Percentiles rank a stretch among this genome's conserved stretches.
Evolutionary conservation across 1,140 invertebrate species (phyloP).

Genomic region (Apocrypta bakeri): DNA sequence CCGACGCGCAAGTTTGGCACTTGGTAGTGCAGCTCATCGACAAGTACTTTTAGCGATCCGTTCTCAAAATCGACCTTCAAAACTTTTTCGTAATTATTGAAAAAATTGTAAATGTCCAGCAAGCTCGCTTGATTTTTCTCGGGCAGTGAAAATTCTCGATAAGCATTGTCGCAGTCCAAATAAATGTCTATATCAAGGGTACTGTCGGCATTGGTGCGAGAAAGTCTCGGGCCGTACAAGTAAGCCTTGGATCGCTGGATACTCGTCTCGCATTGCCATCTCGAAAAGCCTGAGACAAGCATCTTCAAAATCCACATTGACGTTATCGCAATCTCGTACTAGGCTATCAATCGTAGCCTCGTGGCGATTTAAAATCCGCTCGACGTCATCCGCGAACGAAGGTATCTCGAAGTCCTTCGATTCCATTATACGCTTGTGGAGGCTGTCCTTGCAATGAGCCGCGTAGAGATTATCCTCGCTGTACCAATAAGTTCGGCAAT

Average conservation of each 20-base stretch:
- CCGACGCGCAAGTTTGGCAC: conserved; percentile 72
- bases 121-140: conserved; percentile 1
- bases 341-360: conserved; percentile 45
- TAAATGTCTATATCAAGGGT: conserved; percentile 74
- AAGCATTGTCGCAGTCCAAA: conserved; percentile 66
- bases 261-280: conserved; percentile 37
- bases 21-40: conserved; percentile 73
- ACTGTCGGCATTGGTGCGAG: conserved; percentile 66
- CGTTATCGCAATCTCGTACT: conserved; percentile 9
- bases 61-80: conserved; percentile 24
- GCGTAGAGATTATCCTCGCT: not conserved
- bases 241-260: conserved; percentile 57
- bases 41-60: conserved; percentile 72
- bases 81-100: conserved; percentile 40
- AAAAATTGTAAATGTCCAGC: conserved; percentile 13
- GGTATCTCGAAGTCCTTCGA: conserved; percentile 47
- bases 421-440: conserved; percentile 53
- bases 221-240: conserved; percentile 71
- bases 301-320: not conserved
- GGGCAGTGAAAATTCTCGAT: not conserved
- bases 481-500: conserved; percentile 58
- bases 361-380: conserved; percentile 46
- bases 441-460: conserved; percentile 44
- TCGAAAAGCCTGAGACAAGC: not conserved
- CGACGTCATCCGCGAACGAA: conserved; percentile 41